Evolutionary conservation across 2,113 vertebrate genomes (phyloP).

Genomic region (Hippocampus comes): DNA sequence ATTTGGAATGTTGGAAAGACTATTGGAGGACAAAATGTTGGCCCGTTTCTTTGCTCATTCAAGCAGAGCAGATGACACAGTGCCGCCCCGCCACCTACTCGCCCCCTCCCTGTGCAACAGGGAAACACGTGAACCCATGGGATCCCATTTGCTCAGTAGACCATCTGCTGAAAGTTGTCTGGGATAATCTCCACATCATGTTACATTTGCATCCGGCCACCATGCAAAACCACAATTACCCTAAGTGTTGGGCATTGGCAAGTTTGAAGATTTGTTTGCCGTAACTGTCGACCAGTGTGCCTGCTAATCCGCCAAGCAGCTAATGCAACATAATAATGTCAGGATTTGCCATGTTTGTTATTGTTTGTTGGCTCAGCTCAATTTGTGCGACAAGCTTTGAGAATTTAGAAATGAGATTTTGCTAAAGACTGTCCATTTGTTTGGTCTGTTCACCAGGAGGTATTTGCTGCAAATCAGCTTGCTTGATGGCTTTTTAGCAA

Average conservation of each 20-base stretch:
- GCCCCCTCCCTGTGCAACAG: slow-evolving; percentile 54
- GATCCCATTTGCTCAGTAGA: slow-evolving; percentile 73
- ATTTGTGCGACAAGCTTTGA: slow-evolving; percentile 65
- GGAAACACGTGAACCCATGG: slow-evolving; percentile 50
- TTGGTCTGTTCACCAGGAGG: slow-evolving; percentile 50
- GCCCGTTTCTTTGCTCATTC: slow-evolving; percentile 59
- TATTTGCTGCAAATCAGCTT: slow-evolving; percentile 38
- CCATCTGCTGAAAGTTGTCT: slow-evolving; percentile 70
- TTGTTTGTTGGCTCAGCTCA: slow-evolving; percentile 70
- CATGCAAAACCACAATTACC: slow-evolving; percentile 25
- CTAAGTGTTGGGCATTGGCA: slow-evolving; percentile 14
- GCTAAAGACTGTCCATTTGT: slow-evolving; percentile 61
- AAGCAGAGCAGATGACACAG: slow-evolving; percentile 57
- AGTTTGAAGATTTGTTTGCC: slow-evolving; percentile 41
- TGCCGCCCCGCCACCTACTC: slow-evolving; percentile 4
- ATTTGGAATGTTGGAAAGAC: slow-evolving; percentile 61
- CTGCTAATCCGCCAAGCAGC: slow-evolving; percentile 61
- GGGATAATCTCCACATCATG: slow-evolving; percentile 72
- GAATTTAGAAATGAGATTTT: slow-evolving; percentile 65
- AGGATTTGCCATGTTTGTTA: slow-evolving; percentile 70
- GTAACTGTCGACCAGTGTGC: slow-evolving; percentile 47
- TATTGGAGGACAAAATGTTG: slow-evolving; percentile 57
- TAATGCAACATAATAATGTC: slow-evolving; percentile 66
- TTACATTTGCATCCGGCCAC: slow-evolving; percentile 64
- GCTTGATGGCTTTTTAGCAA: slow-evolving; percentile 53